Conservation (phyloP, 2,797 vertebrate genomes). For the Myotis daubentonii region DNA sequence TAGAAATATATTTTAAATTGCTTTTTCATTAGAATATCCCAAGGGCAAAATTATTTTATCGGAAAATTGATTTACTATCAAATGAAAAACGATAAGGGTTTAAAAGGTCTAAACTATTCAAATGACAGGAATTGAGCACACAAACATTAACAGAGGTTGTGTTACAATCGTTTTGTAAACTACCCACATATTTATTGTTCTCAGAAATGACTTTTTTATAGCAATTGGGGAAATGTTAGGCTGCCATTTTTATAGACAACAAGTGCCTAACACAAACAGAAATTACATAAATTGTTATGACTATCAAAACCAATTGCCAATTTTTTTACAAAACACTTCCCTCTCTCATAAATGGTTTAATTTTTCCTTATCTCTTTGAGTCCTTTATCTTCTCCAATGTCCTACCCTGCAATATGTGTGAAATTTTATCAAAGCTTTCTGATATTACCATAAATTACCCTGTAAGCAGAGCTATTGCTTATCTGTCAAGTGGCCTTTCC, state of each 20-base stretch:
- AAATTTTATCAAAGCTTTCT: conserved; percentile 71
- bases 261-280: not conserved
- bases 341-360: conserved; percentile 66
- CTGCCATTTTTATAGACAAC: conserved; percentile 48
- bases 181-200: conserved; percentile 20
- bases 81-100: conserved; percentile 59
- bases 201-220: conserved; percentile 62
- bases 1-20: conserved; percentile 64
- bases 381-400: conserved; percentile 67
- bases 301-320: conserved; percentile 55
- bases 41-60: conserved; percentile 71
- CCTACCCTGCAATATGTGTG: conserved; percentile 64
- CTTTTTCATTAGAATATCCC: conserved; percentile 61
- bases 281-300: conserved; percentile 54
- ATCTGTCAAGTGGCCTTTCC: conserved; percentile 62
- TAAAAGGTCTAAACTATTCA: conserved; percentile 56
- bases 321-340: conserved; percentile 58
- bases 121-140: conserved; percentile 39
- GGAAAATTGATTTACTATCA: conserved; percentile 68
- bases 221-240: conserved; percentile 34
- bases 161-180: not conserved
- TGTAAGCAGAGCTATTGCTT: conserved; percentile 61
- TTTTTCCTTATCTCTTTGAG: conserved; percentile 32
- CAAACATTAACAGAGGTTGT: not conserved
- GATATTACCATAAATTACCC: conserved; percentile 71